These are phyloP conservation scores for Platysternon megacephalum DNA, from an alignment of 2,113 vertebrate species.

Conservation along the genomic window DNA sequence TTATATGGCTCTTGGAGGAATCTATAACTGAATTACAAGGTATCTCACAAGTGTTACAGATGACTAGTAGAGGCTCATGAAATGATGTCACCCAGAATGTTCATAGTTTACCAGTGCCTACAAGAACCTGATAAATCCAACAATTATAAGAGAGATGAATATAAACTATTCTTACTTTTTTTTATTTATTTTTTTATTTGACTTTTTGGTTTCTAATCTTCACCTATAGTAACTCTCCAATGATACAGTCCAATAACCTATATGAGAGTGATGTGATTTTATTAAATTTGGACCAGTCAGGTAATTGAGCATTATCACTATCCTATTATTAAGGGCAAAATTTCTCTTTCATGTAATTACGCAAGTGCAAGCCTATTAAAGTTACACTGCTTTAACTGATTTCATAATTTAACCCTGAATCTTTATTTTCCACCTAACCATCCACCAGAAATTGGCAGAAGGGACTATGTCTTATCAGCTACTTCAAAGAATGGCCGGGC, in stretches of 20 bases:
- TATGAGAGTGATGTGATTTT: not conserved
- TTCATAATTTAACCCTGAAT: not conserved
- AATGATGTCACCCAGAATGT: accelerated
- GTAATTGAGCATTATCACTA: accelerated
- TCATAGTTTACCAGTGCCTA: not conserved
- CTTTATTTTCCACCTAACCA: not conserved
- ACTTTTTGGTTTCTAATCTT: not conserved
- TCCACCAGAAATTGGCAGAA: not conserved
- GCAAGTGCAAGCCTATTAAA: not conserved
- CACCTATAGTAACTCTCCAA: not conserved
- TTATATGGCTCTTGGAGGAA: not conserved
- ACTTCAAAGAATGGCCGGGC: not conserved
- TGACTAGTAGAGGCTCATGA: not conserved
- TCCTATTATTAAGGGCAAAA: accelerated
- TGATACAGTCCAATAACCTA: not conserved
- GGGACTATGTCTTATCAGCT: not conserved
- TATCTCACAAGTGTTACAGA: not conserved
- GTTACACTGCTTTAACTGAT: accelerated
- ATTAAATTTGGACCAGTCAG: accelerated
- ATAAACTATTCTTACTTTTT: not conserved
- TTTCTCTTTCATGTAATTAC: not conserved
- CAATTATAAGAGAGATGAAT: not conserved
- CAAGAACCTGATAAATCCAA: not conserved
- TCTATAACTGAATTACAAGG: not conserved
- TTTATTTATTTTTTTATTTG: too few relatives aligned